Evolutionary conservation across 2,113 vertebrate species (phyloP).

Genomic region (Colistium nudipinnis): DNA sequence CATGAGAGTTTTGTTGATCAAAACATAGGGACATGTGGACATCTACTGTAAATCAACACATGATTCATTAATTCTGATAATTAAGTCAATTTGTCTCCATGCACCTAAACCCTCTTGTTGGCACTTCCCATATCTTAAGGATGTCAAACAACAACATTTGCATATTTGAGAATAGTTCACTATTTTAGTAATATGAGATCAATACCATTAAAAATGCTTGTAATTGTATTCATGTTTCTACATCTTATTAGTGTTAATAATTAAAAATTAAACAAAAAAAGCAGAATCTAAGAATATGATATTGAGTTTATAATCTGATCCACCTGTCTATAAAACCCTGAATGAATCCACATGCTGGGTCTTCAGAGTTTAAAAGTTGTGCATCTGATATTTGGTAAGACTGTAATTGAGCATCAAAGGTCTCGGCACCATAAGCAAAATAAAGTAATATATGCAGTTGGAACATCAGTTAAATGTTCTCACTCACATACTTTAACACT

Average conservation of each 20-base stretch:
- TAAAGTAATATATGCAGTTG: too few species aligned
- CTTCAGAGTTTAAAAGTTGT: neutral
- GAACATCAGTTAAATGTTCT: slow-evolving; percentile 50
- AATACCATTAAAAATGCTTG: too few species aligned
- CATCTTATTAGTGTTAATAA: too few species aligned
- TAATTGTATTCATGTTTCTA: too few species aligned
- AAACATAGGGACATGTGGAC: neutral
- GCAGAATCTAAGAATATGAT: neutral
- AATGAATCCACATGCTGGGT: neutral
- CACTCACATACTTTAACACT: slow-evolving; percentile 21
- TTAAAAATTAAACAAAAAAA: neutral
- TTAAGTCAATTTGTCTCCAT: neutral
- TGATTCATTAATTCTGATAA: neutral
- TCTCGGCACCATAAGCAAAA: neutral
- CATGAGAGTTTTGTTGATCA: neutral
- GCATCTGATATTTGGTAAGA: slow-evolving; percentile 4
- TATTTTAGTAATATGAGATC: too few species aligned
- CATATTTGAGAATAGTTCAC: neutral
- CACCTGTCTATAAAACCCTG: neutral
- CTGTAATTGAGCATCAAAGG: slow-evolving; percentile 30
- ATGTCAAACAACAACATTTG: neutral
- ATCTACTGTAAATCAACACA: neutral
- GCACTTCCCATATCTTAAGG: neutral
- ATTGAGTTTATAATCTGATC: neutral
- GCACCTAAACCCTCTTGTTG: too few species aligned